Conservation (phyloP, 2,113 vertebrate species). For the Hypocryptadius cinnamomeus region DNA sequence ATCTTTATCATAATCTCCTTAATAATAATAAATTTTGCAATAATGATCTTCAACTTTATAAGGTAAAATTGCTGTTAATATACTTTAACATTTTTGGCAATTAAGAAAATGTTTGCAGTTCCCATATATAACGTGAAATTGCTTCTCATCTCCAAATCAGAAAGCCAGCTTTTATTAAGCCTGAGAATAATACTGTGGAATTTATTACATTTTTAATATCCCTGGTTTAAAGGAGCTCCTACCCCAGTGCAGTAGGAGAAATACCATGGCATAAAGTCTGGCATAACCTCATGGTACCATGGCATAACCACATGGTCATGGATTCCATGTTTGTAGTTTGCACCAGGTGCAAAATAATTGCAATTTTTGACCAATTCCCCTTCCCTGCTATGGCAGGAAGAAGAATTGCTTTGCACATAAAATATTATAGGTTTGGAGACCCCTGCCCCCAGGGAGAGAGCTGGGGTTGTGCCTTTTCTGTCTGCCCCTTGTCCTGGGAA, state of each 20-base stretch:
- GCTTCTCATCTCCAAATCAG: background rate
- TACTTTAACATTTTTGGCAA: background rate
- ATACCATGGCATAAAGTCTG: background rate
- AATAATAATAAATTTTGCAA: background rate
- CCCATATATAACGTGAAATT: background rate
- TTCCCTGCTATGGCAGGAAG: background rate
- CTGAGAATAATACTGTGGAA: background rate
- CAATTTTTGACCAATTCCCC: background rate
- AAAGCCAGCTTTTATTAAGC: background rate
- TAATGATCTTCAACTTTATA: background rate
- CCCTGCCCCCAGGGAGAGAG: fast-evolving
- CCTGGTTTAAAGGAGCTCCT: background rate
- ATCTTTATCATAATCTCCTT: background rate
- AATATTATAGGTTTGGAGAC: background rate
- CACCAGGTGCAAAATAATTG: background rate
- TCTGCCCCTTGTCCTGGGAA: background rate
- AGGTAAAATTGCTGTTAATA: background rate
- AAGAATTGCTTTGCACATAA: background rate
- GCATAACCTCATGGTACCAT: background rate
- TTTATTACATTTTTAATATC: background rate
- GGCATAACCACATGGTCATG: background rate
- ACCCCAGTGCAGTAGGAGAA: background rate
- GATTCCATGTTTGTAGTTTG: background rate
- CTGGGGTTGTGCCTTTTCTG: background rate
- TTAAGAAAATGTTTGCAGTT: background rate